Percentiles rank a stretch among this genome's conserved stretches.
Conservation (phyloP, 2,888 invertebrate genomes). For the Amblyjoppa proteus region DNA sequence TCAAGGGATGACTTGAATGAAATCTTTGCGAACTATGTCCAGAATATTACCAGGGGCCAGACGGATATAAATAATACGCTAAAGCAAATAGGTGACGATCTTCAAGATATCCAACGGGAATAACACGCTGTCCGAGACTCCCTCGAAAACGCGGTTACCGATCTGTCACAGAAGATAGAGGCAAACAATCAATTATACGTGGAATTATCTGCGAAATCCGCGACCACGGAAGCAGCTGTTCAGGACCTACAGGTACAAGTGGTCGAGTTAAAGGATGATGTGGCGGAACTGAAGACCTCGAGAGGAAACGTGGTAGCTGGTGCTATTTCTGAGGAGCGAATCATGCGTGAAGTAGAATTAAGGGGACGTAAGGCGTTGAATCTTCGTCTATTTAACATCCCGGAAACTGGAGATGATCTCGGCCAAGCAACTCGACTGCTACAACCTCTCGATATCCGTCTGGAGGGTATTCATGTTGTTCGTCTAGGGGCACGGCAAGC, state of each 20-base stretch:
- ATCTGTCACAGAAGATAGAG: neutral
- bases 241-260: neutral
- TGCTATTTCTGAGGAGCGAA: neutral
- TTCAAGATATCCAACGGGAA: neutral
- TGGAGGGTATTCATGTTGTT: neutral
- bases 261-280: neutral
- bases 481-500: neutral
- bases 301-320: neutral
- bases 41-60: neutral
- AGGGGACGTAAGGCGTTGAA: neutral
- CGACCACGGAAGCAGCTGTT: neutral
- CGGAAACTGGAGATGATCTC: neutral
- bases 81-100: neutral
- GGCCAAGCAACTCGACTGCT: neutral
- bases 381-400: neutral
- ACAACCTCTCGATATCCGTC: neutral
- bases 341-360: neutral
- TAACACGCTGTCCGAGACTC: neutral
- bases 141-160: neutral
- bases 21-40: neutral
- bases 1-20: neutral
- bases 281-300: neutral
- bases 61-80: neutral
- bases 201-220: neutral
- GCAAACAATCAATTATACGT: neutral